Evolutionary conservation across 2,888 invertebrate species (phyloP), one percentile per base, ranked within the genome.

Genomic region (Conistra vaccinii): DNA sequence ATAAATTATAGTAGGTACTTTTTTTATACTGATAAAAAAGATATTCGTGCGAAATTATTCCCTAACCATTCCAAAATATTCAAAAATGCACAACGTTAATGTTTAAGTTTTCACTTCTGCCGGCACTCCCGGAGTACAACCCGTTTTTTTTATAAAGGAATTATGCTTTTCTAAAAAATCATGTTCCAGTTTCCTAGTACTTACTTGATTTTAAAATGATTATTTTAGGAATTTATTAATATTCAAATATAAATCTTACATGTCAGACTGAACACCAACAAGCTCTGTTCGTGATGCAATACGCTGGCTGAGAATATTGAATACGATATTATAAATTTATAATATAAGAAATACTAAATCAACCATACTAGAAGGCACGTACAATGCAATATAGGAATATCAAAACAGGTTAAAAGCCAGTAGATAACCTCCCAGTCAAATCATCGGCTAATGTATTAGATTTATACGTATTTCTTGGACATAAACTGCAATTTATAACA

Each of bases 401-500:
- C 63, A 55, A 74, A 78, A 57, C 58, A 45, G 61, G 57, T 78
- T 80, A 66, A 70, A 81, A 70, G 10, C 39, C n/a, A 79, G 20
- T 83, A 79, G 67, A 80, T 70, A 76, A 68, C 57, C 9, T 35
- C 10, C 20, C 45, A 57, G 74, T 86, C 84, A 79, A 72, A 76
- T 77, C 63, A 76, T 57, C 65, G 61, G 61, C 66, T 78, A 85
- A 85, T 77, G 76, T 80, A 78, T 81, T 77, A 83, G 81, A 86
- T 84, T 79, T 84, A 83, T 83, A 76, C 70, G 74, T 74, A 82
- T 81, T 86, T 78, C 81, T 80, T 84, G 68, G 86, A 72, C 78
- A 80, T 84, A 83, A 84, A 85, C 69, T 80, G 75, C 84, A 85
- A 90, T 91, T 90, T 91, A 90, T 87, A 78, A 80, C 85, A 80